Conservation (phyloP, 2,113 vertebrate species). For the Bufo gargarizans region DNA sequence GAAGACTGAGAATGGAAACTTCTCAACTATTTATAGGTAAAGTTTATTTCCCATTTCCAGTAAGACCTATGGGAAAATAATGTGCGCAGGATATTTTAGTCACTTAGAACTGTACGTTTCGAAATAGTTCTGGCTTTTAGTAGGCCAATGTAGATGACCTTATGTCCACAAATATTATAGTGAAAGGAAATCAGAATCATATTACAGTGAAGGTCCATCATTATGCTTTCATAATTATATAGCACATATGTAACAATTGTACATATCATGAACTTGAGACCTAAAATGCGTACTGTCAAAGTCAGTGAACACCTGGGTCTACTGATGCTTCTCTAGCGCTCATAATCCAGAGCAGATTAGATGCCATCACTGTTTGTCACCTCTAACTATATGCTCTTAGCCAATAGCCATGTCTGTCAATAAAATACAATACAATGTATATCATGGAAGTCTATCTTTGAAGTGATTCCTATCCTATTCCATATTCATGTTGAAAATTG, state of each 20-base stretch:
- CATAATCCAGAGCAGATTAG: background rate
- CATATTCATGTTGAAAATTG: background rate
- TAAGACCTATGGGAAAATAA: constrained; percentile 13
- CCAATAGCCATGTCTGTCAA: background rate
- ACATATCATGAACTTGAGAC: background rate
- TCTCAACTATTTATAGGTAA: constrained; percentile 34
- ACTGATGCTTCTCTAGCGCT: background rate
- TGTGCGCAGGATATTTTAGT: constrained; percentile 19
- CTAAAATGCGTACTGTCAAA: background rate
- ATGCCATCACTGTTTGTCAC: background rate
- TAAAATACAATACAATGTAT: too few relatives aligned
- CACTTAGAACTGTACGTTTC: constrained; percentile 25
- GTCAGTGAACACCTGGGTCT: background rate
- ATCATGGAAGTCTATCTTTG: background rate
- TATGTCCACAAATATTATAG: background rate
- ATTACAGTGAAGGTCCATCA: background rate
- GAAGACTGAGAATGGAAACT: constrained; percentile 24
- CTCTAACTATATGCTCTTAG: background rate
- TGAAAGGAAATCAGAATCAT: background rate
- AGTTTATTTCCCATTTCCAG: constrained; percentile 34
- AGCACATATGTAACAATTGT: background rate
- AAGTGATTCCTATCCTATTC: background rate
- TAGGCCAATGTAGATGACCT: constrained; percentile 15
- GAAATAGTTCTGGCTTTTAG: constrained; percentile 22
- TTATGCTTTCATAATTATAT: constrained; percentile 1